Evolutionary conservation across 2,113 vertebrate genomes (phyloP).

Genomic region (Dicerorhinus sumatrensis): DNA sequence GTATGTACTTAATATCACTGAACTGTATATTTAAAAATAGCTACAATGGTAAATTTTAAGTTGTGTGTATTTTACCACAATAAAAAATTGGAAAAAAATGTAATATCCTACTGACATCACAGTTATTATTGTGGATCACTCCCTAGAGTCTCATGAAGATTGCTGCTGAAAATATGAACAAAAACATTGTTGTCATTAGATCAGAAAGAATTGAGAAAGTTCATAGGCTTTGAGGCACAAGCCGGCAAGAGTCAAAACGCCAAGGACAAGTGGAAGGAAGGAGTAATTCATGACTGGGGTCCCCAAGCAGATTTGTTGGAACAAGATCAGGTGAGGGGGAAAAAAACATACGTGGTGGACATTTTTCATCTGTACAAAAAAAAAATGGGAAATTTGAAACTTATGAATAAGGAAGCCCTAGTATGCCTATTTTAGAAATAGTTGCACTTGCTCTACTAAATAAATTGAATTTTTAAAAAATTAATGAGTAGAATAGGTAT

Average conservation of each 20-base stretch:
- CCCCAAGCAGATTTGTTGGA: not conserved
- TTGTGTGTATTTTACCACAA: not conserved
- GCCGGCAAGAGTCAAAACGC: not conserved
- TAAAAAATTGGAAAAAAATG: not conserved
- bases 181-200: not conserved
- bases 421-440: not conserved
- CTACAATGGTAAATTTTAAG: not conserved
- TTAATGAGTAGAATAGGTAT: not conserved
- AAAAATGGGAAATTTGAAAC: not conserved
- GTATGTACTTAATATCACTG: not conserved
- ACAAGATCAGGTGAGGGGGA: not conserved
- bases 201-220: not conserved
- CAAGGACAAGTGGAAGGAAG: not conserved
- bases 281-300: not conserved
- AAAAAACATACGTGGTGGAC: not conserved
- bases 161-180: not conserved
- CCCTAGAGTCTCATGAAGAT: not conserved
- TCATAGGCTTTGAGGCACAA: not conserved
- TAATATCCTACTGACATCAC: not conserved
- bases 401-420: not conserved
- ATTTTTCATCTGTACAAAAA: too few relatives aligned
- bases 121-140: not conserved
- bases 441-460: not conserved
- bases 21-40: not conserved
- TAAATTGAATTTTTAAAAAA: not conserved